Evolutionary conservation across 2,797 vertebrate species (phyloP).

Genomic region (Phataginus tetradactyla): DNA sequence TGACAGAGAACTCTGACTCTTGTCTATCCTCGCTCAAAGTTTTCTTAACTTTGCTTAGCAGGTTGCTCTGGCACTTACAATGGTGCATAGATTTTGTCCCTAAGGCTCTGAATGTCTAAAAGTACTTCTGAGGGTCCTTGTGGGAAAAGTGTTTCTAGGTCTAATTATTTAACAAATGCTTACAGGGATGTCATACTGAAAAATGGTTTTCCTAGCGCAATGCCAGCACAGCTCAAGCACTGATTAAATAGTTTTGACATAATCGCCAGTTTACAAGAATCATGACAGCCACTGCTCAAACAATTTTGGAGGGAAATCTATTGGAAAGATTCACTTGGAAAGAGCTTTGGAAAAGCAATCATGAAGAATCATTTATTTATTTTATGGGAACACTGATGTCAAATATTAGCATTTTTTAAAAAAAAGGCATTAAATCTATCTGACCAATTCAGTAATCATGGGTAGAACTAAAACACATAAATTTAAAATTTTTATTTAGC

Average conservation of each 20-base stretch:
- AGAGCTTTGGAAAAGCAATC: slow-evolving; percentile 47
- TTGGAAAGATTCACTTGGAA: not conserved
- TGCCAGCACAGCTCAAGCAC: slow-evolving; percentile 8
- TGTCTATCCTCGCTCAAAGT: not conserved
- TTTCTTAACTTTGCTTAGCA: not conserved
- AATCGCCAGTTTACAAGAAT: slow-evolving; percentile 58
- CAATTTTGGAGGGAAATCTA: slow-evolving; percentile 48
- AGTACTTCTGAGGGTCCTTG: not conserved
- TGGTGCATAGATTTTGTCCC: not conserved
- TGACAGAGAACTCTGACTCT: not conserved
- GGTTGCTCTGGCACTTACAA: not conserved
- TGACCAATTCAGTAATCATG: slow-evolving; percentile 28
- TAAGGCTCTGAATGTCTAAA: not conserved
- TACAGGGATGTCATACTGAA: slow-evolving; percentile 43
- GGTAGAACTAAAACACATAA: slow-evolving; percentile 34
- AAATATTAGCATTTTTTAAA: not conserved
- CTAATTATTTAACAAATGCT: slow-evolving; percentile 69
- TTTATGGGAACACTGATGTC: slow-evolving; percentile 51
- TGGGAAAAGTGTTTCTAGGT: not conserved
- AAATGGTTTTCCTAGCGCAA: slow-evolving; percentile 54
- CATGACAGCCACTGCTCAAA: slow-evolving; percentile 54
- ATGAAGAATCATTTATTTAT: slow-evolving; percentile 56
- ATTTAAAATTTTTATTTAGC: slow-evolving; percentile 27
- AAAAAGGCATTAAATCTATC: slow-evolving; percentile 29
- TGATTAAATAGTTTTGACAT: slow-evolving; percentile 64